Base-by-base conservation (phyloP, 2,888 invertebrate species). In the Amorpha juglandis region DNA sequence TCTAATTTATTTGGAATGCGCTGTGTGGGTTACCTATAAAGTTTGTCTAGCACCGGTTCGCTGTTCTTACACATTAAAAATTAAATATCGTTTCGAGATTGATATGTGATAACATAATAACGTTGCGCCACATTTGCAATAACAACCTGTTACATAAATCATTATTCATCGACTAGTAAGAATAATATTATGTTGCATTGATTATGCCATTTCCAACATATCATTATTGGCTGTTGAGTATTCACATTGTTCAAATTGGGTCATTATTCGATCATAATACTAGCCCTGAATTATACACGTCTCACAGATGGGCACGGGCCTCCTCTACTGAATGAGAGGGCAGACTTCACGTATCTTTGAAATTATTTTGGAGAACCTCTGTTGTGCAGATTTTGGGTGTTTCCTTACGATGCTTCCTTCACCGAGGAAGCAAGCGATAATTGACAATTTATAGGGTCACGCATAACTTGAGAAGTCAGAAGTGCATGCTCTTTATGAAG, bases 181-280 rank as follows among this genome's bases (percentile, higher is more conserved):
- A 58, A 42, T 12, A 38, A 16, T 55, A 19, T 38, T 16, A 16
- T 19, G 38, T 38, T 16, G 14, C 27, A 16, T 27, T 50, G 9
- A 53, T 33, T 53, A 45, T 33, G 33, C 33, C 35, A 35, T 55
- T 35, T 55, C 9, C 55, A 38, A 58, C 11, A 19, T 38, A 58
- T 38, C 38, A 12, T 11, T 19, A 58, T n/a, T 35, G 14, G 14
- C 11, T 42, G 27, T 27, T 11, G 38, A 58, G 16, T 42, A 9
- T 38, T 38, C 16, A 16, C 16, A 55, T 55, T 38, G 53, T 38
- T 38, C 16, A 16, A 38, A 55, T 55, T 55, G 16, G 38, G 55
- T 9, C 38, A 38, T 35, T 55, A 38, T 68, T 73, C 70, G 64
- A 70, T 68, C n/a, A n/a, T n/a, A n/a, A n/a, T n/a, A n/a, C n/a